Conservation (phyloP, 2,113 vertebrate genomes). For the Calypte anna region DNA sequence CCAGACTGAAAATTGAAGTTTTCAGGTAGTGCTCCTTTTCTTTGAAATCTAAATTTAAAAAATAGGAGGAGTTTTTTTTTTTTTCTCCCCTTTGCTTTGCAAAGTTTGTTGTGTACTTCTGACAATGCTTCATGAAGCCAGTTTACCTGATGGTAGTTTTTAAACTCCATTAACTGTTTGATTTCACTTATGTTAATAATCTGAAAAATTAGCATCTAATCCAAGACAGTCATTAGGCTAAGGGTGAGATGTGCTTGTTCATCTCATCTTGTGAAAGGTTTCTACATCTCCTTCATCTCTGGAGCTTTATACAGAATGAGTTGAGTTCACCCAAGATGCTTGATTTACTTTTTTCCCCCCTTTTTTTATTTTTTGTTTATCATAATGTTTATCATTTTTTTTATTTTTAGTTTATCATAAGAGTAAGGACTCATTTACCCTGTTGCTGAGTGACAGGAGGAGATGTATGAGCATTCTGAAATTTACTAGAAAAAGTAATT, state of each 20-base stretch:
- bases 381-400: neutral
- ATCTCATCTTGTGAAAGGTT: neutral
- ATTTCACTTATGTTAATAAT: neutral
- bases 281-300: neutral
- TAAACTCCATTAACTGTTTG: neutral
- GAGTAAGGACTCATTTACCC: neutral
- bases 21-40: neutral
- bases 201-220: neutral
- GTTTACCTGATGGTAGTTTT: neutral
- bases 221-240: neutral
- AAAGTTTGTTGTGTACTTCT: neutral
- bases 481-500: neutral
- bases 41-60: neutral
- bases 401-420: neutral
- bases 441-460: neutral
- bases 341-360: rapidly evolving
- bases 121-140: neutral
- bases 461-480: neutral
- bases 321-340: neutral
- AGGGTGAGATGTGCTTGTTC: rapidly evolving
- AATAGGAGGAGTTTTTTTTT: neutral
- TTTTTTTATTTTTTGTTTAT: neutral
- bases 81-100: neutral
- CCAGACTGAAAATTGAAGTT: neutral
- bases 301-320: neutral